These are phyloP conservation scores for Bombus cullumanus DNA, from an alignment of 1,140 invertebrate species.

Conservation along the genomic window DNA sequence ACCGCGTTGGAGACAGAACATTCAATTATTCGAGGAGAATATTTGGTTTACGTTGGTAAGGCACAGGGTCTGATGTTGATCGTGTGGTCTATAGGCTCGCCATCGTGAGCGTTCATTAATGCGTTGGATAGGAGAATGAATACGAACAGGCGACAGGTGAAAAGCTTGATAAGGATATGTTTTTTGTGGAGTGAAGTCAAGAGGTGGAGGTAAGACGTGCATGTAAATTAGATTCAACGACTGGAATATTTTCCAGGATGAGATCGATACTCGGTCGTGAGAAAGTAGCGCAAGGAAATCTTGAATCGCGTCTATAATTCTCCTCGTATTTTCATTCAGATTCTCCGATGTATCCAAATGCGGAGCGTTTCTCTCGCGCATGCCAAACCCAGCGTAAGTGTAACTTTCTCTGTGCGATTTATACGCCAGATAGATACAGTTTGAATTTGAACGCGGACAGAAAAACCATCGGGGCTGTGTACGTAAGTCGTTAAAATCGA, in stretches of 20 bases:
- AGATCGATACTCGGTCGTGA: not conserved
- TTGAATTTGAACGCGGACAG: not conserved
- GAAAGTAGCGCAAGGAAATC: conserved; percentile 49
- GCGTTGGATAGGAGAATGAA: too few species aligned
- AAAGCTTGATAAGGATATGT: too few species aligned
- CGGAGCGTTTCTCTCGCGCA: conserved; percentile 17
- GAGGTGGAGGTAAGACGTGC: not conserved
- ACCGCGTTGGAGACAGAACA: not conserved
- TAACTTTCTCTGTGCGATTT: conserved; percentile 37
- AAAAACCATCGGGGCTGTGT: not conserved
- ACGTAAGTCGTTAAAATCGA: not conserved
- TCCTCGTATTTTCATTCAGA: conserved; percentile 18
- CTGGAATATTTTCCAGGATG: not conserved
- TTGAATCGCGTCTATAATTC: conserved; percentile 43
- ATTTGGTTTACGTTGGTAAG: not conserved
- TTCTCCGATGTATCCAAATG: not conserved
- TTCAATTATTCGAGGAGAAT: not conserved
- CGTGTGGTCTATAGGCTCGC: too few species aligned
- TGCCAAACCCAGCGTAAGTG: not conserved
- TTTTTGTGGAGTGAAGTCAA: not conserved
- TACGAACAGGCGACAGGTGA: too few species aligned
- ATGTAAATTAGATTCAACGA: not conserved
- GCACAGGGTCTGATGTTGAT: too few species aligned
- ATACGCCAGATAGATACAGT: not conserved
- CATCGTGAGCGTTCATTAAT: too few species aligned